A percentile compares a stretch with the other conserved stretches of the same genome.
phyloP scores from a whole-genome alignment of 2,888 invertebrate genomes.

The Tortricodes alternella region DNA sequence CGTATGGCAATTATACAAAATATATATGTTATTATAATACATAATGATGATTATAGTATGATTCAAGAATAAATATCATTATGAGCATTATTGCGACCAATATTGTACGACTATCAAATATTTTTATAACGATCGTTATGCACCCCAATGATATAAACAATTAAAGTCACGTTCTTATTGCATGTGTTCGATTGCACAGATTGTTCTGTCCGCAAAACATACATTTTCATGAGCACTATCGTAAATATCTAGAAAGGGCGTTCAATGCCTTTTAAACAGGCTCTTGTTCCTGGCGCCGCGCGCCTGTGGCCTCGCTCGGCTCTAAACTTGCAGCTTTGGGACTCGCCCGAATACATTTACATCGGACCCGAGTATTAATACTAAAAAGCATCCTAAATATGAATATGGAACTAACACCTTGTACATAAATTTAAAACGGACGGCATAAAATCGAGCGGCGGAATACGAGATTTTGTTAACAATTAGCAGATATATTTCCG shows the following conservation, averaged over 20 bases:
- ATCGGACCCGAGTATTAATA: constrained; percentile 20
- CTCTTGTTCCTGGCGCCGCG: neutral
- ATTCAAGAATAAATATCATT: too few relatives aligned
- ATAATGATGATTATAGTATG: too few relatives aligned
- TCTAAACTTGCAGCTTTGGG: constrained; percentile 24
- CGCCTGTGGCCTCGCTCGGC: constrained; percentile 11
- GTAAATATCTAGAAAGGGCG: neutral
- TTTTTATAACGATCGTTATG: too few relatives aligned
- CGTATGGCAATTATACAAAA: too few relatives aligned
- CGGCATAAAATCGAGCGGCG: neutral
- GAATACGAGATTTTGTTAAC: neutral
- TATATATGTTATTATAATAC: too few relatives aligned
- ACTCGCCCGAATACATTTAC: constrained; percentile 28
- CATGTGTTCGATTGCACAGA: too few relatives aligned
- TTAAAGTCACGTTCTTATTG: too few relatives aligned
- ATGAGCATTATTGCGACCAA: too few relatives aligned
- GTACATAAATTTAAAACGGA: constrained; percentile 14
- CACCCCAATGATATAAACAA: too few relatives aligned
- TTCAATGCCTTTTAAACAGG: neutral
- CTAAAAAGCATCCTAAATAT: constrained; percentile 27
- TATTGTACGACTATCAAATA: too few relatives aligned
- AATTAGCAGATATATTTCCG: neutral
- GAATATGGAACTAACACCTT: constrained; percentile 25
- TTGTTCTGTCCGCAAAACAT: too few relatives aligned
- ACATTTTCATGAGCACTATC: too few relatives aligned